These are phyloP conservation scores for Pocillopora meandrina DNA, from an alignment of 92 coral and sea anemone genomes.

Conservation along the genomic window DNA sequence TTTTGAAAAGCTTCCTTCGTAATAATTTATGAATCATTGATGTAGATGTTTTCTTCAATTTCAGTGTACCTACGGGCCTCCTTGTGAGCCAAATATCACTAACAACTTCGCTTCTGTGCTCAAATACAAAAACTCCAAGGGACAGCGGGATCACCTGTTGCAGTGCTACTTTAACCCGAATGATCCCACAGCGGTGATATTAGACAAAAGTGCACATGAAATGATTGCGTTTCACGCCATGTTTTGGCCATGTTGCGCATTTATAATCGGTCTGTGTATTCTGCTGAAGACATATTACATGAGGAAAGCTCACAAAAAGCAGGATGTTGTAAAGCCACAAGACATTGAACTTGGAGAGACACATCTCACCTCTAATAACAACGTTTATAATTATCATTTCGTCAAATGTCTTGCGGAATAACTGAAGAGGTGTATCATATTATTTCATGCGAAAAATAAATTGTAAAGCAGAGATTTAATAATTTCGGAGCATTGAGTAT, in stretches of 20 bases:
- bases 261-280: constrained; percentile 11
- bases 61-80: constrained; percentile 34
- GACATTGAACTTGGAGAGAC: not conserved
- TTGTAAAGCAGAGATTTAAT: no score
- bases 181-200: constrained; percentile 1
- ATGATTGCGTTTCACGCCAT: constrained; percentile 6
- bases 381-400: not conserved
- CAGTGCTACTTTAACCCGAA: constrained; percentile 16
- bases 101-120: constrained; percentile 7
- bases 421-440: not conserved
- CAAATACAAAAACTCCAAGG: not conserved
- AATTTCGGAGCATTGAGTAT: no score
- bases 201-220: constrained; percentile 19
- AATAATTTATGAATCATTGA: no score
- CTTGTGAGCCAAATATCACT: constrained; percentile 6
- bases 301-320: not conserved
- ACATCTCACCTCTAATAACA: not conserved
- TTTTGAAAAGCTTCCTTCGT: no score
- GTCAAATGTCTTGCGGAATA: not conserved
- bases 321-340: not conserved
- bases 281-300: not conserved
- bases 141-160: not conserved
- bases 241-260: constrained; percentile 19
- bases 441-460: no score
- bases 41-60: not conserved